Base-by-base conservation (phyloP, 2,888 invertebrate species). In the Nematopogon swammerdamellus region DNA sequence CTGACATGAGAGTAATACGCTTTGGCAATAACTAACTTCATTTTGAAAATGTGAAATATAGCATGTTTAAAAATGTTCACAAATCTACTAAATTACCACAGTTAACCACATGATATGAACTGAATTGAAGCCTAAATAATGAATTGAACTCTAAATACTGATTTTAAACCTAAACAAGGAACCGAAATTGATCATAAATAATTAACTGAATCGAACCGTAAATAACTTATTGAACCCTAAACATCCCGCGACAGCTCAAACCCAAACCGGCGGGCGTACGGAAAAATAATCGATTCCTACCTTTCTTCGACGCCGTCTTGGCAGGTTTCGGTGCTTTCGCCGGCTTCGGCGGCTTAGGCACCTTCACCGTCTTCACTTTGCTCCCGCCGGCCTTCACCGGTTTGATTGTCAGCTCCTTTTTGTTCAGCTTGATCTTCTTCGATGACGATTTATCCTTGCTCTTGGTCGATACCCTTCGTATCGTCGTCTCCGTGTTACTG, bases 351-450 rank as follows among this genome's bases (percentile, higher is more conserved):
- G 36, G 6, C n/a, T 36, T 36, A 14, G 36, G 11, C 36, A 29
- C 25, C 29, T 47, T 11, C 8, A 29, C 14, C 2, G 43, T 11
- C 10, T 60, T 45, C 1, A 60, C 55, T 53, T 75, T 75, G 53
- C 71, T 74, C 11, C 63, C 65, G 0, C 68, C 57, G 0, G 74
- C 61, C 43, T 70, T 71, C 0, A 58, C 57, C 0, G 56, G 46
- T 11, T 72, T 68, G 47, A 67, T 70, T 51, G 66, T 67, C 6
- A 19, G 14, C 4, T 16, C 18, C 42, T 48, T 48, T 18, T 30
- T 16, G 6, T 17, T 17, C 14, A 59, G 52, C 54, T 73, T 75
- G 1, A 61, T 47, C 54, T 73, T 72, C 58, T 74, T 76, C 1
- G 67, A 53, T 0, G 72, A 61, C 0, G 64, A 25, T 10, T 36